Evolutionary conservation across 2,888 invertebrate species (phyloP).

Genomic region (Patella pellucida): DNA sequence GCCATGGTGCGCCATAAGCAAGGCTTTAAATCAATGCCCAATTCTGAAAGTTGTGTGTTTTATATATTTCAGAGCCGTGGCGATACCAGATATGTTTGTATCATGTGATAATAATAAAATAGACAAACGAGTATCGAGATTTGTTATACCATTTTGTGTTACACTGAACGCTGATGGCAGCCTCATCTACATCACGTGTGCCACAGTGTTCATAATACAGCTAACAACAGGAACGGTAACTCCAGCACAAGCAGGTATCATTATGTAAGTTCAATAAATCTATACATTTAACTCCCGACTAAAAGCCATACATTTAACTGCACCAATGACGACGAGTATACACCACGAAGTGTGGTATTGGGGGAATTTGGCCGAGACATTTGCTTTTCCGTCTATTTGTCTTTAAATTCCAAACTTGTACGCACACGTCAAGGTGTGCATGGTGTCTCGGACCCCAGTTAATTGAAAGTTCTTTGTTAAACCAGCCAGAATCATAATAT

Average conservation of each 20-base stretch:
- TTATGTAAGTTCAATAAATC: conserved; percentile 47
- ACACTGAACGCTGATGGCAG: conserved; percentile 64
- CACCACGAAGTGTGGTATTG: no score
- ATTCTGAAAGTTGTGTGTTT: neutral
- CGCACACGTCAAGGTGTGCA: no score
- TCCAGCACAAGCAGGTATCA: conserved; percentile 42
- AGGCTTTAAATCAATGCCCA: no score
- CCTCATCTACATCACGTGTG: conserved; percentile 56
- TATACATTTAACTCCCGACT: neutral
- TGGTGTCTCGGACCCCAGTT: no score
- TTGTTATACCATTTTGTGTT: conserved; percentile 59
- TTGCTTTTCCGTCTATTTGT: no score
- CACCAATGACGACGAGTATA: neutral
- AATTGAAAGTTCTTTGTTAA: no score
- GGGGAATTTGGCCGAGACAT: no score
- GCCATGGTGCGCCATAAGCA: no score
- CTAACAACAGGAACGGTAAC: conserved; percentile 40
- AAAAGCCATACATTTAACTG: no score
- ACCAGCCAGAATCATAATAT: no score
- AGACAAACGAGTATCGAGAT: conserved; percentile 52
- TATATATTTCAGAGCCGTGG: conserved; percentile 52
- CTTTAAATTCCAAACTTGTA: no score
- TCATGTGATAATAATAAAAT: conserved; percentile 55
- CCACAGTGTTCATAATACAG: conserved; percentile 56
- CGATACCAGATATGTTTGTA: conserved; percentile 61